Evolutionary conservation across 2,888 invertebrate genomes (phyloP), one percentile per base, ranked within the genome.

Genomic region (Chloroclysta siterata): DNA sequence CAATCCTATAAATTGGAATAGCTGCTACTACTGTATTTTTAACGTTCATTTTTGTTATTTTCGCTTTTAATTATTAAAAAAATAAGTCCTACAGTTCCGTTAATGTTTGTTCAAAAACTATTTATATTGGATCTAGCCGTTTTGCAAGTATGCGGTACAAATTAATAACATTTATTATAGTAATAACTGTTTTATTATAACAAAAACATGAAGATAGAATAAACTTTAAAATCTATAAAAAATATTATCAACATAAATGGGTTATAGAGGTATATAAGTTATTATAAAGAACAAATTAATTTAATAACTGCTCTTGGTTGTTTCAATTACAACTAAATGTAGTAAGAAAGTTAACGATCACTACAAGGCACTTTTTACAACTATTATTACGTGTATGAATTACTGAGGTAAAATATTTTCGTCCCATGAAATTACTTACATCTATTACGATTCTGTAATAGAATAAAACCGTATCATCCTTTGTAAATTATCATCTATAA

Each of bases 261-360:
- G 14, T n/a, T 48, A 41, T n/a, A n/a, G n/a, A n/a, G n/a, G n/a
- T n/a, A n/a, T n/a, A n/a, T n/a, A n/a, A n/a, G n/a, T n/a, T n/a
- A n/a, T n/a, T n/a, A n/a, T 50, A 56, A 48, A 2, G 41, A 56
- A 7, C 14, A 15, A 17, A 13, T 36, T 33, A 33, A 48, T 28
- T 28, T 50, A 39, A 58, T 41, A n/a, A 56, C 48, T 28, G 11
- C 22, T 17, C n/a, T 39, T 28, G 50, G 47, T 55, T 50, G 13
- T 51, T 58, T 51, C 41, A 58, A 58, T 58, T 33, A 50, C 6
- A 42, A 58, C 6, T 33, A 17, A 46, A 17, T 36, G 39, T 51
- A 51, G 17, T 10, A 58, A 17, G 42, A 29, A 28, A 42, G 42
- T 58, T 58, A 33, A 58, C 39, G 51, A 51, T 41, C 41, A 51